phyloP scores from a whole-genome alignment of 2,888 invertebrate species.

The Acanthacorydalis orientalis region DNA sequence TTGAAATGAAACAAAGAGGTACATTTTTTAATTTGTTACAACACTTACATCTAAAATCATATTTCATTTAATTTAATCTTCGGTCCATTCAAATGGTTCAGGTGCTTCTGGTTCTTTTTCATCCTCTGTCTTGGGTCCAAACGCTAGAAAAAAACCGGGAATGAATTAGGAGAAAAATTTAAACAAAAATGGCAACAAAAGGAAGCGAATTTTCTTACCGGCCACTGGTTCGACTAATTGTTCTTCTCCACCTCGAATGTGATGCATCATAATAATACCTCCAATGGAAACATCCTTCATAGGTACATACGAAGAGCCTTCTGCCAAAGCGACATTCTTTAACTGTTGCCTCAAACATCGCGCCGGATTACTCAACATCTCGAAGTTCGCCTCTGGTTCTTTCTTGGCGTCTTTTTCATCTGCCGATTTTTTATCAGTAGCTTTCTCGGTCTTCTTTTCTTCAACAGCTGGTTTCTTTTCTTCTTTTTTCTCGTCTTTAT shows the following conservation, averaged over 20 bases:
- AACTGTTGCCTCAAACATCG: slow-evolving; percentile 85
- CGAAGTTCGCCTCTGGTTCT: slow-evolving; percentile 85
- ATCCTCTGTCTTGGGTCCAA: slow-evolving; percentile 81
- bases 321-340: slow-evolving; percentile 59
- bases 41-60: no score
- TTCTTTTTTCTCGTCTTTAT: slow-evolving; percentile 21
- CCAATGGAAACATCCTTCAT: slow-evolving; percentile 88
- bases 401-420: slow-evolving; percentile 41
- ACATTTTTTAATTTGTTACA: no score
- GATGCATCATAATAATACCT: slow-evolving; percentile 89
- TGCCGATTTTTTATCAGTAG: slow-evolving; percentile 23
- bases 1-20: no score
- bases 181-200: no score
- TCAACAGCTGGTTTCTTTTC: slow-evolving; percentile 28
- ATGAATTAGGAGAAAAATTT: no score
- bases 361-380: slow-evolving; percentile 87
- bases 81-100: slow-evolving; percentile 92
- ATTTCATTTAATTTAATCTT: slow-evolving; percentile 38
- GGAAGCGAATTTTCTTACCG: slow-evolving; percentile 20
- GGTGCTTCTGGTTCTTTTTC: slow-evolving; percentile 95
- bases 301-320: slow-evolving; percentile 65
- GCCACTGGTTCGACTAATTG: slow-evolving; percentile 84
- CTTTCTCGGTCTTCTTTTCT: slow-evolving; percentile 20
- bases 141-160: slow-evolving; percentile 37
- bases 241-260: slow-evolving; percentile 65